Conservation (phyloP, 2,888 invertebrate genomes). For the Nomada hirtipes region DNA sequence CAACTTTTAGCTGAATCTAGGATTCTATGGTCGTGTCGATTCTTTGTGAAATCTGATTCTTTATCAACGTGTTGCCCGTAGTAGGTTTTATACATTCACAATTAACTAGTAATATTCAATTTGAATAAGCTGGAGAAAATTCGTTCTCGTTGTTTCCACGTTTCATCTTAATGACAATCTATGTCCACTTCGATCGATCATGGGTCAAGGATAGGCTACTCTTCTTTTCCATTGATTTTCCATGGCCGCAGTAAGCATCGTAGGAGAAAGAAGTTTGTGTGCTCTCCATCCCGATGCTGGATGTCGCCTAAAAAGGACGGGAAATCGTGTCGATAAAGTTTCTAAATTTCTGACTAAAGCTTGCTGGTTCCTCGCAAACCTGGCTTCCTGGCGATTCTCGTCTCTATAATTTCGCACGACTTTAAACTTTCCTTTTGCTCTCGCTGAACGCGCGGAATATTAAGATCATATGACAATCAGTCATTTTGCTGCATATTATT, state of each 20-base stretch:
- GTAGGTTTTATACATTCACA: neutral
- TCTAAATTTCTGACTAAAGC: constrained; percentile 9
- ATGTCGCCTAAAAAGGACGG: neutral
- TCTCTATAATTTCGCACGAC: constrained; percentile 18
- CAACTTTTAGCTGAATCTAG: too few relatives aligned
- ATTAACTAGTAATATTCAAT: neutral
- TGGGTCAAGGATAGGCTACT: constrained; percentile 29
- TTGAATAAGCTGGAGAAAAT: too few relatives aligned
- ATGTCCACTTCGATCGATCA: constrained; percentile 4
- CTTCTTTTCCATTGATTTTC: constrained; percentile 27
- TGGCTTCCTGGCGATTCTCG: neutral
- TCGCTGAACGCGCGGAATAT: neutral
- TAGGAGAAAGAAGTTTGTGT: neutral
- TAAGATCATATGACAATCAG: neutral
- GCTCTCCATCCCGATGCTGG: neutral
- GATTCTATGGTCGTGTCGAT: too few relatives aligned
- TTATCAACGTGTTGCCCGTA: neutral
- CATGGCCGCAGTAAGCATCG: constrained; percentile 15
- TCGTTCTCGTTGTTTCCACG: neutral
- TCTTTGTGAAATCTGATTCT: neutral
- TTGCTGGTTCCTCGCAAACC: constrained; percentile 2
- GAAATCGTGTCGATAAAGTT: constrained; percentile 12
- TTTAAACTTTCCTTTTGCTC: constrained; percentile 6
- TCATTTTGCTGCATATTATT: too few relatives aligned
- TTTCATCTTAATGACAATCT: constrained; percentile 1